Evolutionary conservation across 2,113 vertebrate genomes (phyloP), one percentile per base, ranked within the genome.

Genomic region (Miniopterus natalensis): DNA sequence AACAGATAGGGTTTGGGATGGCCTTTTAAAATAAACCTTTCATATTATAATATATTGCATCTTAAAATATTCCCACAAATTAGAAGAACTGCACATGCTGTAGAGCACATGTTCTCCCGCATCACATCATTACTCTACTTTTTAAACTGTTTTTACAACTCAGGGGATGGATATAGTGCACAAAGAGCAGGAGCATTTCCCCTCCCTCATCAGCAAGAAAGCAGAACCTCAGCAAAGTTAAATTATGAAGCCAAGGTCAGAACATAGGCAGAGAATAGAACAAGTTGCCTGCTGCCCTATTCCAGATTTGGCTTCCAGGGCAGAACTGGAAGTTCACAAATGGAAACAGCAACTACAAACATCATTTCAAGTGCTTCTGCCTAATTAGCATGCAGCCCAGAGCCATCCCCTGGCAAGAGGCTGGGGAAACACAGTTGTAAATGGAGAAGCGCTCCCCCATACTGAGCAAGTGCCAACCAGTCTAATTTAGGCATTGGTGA

Each of bases 311-410:
- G 83, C 81, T 92, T 81, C 77, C 88, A 83, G 45, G 42, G n/a
- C 61, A 96, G 78, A 96, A 87, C 73, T 97, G 90, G 84, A 92
- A 95, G 92, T 74, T 95, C 80, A 88, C 92, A 96, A 97, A 89
- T 90, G 77, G 88, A 94, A 95, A 95, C 7, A 90, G 65, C 75
- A 65, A 95, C 68, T 86, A 57, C 45, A 23, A 86, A 90, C 74
- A 94, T 75, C 57, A 61, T 92, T 95, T 95, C 74, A 68, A 90
- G 92, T 70, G 73, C 83, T 88, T 66, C 92, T 96, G 61, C 92
- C 94, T 97, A 79, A 89, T 97, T 96, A 92, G 74, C 85, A 96
- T 85, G 94, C 94, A 91, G 51, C 93, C 88, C 88, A 78, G 88
- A 85, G 86, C 63, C 49, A 23, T 97, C 36, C 86, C 73, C 73